Percentiles rank a stretch among this genome's conserved stretches.
Evolutionary conservation across 2,113 vertebrate genomes (phyloP).

Genomic region (Mellivora capensis): DNA sequence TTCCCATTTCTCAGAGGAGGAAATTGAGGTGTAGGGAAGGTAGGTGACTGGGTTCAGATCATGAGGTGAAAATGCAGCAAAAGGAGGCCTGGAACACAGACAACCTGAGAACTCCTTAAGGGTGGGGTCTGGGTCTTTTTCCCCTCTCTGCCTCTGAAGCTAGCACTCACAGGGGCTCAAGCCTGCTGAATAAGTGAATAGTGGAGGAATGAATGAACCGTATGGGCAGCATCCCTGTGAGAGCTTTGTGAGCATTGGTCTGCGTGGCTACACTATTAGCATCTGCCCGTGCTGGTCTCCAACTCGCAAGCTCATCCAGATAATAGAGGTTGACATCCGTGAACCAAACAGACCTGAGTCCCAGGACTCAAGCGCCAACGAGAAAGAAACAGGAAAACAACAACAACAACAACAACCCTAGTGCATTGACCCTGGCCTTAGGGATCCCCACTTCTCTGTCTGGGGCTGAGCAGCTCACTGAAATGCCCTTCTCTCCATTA

Average conservation of each 20-base stretch:
- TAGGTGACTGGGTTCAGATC: background rate
- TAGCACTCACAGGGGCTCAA: background rate
- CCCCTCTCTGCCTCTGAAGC: background rate
- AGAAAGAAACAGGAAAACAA: background rate
- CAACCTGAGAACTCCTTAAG: background rate
- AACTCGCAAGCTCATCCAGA: background rate
- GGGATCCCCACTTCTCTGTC: background rate
- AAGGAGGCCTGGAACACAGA: background rate
- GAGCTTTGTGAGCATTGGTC: background rate
- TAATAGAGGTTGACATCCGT: background rate
- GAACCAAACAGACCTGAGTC: background rate
- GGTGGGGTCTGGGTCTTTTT: background rate
- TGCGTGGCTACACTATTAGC: background rate
- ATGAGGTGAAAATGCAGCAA: background rate
- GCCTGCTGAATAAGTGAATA: background rate
- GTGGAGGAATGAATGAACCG: background rate
- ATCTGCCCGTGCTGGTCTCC: background rate
- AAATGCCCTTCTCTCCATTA: background rate
- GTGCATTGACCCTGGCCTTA: background rate
- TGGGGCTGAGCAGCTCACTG: background rate
- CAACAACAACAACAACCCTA: no score
- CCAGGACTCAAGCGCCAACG: background rate
- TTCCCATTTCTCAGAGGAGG: background rate
- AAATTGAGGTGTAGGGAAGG: background rate
- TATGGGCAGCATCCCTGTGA: background rate